Base-by-base conservation (phyloP, 2,113 vertebrate genomes). In the Odobenus rosmarus region DNA sequence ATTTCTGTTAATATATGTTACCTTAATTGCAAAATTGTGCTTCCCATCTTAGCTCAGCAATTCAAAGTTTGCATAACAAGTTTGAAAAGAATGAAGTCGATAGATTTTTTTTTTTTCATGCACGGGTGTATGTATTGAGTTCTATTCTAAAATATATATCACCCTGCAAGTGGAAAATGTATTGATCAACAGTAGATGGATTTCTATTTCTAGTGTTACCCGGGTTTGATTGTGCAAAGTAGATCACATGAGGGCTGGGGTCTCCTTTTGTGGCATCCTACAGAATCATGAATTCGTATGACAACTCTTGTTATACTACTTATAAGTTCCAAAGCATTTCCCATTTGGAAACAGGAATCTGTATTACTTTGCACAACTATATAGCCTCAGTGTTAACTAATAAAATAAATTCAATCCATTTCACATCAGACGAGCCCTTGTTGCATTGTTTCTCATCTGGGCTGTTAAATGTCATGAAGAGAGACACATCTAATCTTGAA, bases 21-120 rank as follows among this genome's bases (percentile, higher is more conserved):
- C 12, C 74, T 97, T 91, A 93, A 90, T 95, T 97, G 71, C 24
- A 81, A 88, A 95, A 97, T 91, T 90, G 62, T 87, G 36, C 79
- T n/a, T 92, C 80, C 93, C 24, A 77, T 90, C 92, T 97, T 95
- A 88, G 62, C 88, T 85, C 46, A 88, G 80, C 28, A 82, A 51
- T 92, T 97, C 79, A 84, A 85, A 95, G 69, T 95, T 97, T 97
- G 26, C 36, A 28, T 86, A 94, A 83, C 51, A 71, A 12, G n/a
- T 92, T 95, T 95, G 33, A 83, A 93, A 88, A 90, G 77, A 85
- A 90, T 90, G 57, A 93, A 97, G 49, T 72, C 7, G 53, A 51
- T 92, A 74, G 90, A 39, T 77, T 69, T 93, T 90, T 83, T 61
- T 93, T 90, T 57, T 51, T 51, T 93, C 11, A 53, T 94, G 16